phyloP scores from a whole-genome alignment of 2,797 vertebrate species.

The Buceros bicornis region DNA sequence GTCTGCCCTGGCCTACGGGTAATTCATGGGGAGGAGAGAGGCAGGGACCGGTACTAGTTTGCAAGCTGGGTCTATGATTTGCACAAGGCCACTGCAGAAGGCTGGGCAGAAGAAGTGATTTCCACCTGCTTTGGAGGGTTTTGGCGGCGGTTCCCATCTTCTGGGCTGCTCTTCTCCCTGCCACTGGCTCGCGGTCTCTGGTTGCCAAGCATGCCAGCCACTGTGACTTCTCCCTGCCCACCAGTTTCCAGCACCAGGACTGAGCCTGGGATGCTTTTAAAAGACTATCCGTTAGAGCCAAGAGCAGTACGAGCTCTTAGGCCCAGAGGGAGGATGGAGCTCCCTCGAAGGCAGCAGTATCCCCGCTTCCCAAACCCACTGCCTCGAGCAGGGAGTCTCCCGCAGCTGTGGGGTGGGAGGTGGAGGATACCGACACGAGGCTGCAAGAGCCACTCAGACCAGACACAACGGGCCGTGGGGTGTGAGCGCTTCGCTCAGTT shows the following conservation, averaged over 20 bases:
- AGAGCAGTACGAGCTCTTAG: background rate
- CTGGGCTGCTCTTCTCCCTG: background rate
- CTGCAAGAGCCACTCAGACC: background rate
- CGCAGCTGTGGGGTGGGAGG: background rate
- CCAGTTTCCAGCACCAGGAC: background rate
- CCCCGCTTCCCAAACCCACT: background rate
- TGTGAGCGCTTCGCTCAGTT: background rate
- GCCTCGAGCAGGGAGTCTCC: background rate
- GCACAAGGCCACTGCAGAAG: fast-evolving
- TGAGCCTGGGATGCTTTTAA: background rate
- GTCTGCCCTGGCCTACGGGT: background rate
- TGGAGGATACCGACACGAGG: background rate
- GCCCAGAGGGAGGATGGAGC: background rate
- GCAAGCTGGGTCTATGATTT: background rate
- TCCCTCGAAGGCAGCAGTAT: background rate
- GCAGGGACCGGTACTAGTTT: background rate
- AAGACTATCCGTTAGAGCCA: background rate
- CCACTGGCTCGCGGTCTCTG: fast-evolving
- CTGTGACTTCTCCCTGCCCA: background rate
- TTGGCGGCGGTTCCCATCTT: background rate
- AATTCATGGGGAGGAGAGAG: background rate
- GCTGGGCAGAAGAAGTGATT: background rate
- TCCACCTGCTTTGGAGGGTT: background rate
- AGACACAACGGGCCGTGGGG: fast-evolving
- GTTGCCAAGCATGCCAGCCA: background rate